Percentiles rank a stretch among this genome's conserved stretches.
phyloP scores from a whole-genome alignment of 1,140 invertebrate species.

The Orchestia grillus region DNA sequence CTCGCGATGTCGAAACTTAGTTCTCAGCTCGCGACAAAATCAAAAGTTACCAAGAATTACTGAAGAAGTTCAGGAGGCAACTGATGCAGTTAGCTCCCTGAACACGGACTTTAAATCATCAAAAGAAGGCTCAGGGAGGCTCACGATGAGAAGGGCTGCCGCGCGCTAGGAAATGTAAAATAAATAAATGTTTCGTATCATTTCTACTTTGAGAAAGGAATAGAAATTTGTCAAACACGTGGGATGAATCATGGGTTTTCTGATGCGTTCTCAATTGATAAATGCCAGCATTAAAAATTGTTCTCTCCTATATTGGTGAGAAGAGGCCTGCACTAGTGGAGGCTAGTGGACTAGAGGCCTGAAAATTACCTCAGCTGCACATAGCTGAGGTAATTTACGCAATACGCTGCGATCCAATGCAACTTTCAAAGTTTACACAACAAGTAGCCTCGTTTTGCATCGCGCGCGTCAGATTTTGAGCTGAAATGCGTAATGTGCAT shows the following conservation, averaged over 20 bases:
- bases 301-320: not conserved
- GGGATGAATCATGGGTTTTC: not conserved
- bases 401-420: too few relatives aligned
- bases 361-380: too few relatives aligned
- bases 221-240: not conserved
- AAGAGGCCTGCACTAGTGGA: too few relatives aligned
- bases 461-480: too few relatives aligned
- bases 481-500: too few relatives aligned
- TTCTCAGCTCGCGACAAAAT: not conserved
- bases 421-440: too few relatives aligned
- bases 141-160: not conserved
- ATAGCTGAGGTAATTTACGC: too few relatives aligned
- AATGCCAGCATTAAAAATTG: not conserved
- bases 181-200: not conserved
- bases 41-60: slow-evolving; percentile 17
- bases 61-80: slow-evolving; percentile 53
- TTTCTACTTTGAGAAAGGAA: not conserved
- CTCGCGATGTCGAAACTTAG: not conserved
- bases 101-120: slow-evolving; percentile 23
- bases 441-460: too few relatives aligned
- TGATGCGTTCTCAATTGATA: not conserved
- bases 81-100: slow-evolving; percentile 3
- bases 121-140: not conserved
- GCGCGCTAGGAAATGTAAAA: not conserved
- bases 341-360: not conserved